phyloP scores from a whole-genome alignment of 2,113 vertebrate species.

The Eonycteris spelaea region DNA sequence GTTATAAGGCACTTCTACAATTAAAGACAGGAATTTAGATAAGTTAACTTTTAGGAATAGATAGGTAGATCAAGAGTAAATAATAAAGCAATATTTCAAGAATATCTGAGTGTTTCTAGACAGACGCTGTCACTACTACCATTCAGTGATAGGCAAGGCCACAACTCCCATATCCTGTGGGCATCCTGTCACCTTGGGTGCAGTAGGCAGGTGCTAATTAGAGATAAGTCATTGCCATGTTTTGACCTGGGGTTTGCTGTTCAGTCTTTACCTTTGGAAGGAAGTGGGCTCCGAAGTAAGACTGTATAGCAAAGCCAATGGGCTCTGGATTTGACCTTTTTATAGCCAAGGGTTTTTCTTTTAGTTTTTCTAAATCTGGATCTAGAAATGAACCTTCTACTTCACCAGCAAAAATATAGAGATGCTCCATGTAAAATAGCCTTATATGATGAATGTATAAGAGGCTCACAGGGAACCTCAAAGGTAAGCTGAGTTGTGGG shows the following conservation, averaged over 20 bases:
- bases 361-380: background rate
- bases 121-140: background rate
- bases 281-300: background rate
- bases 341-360: background rate
- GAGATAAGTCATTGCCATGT: background rate
- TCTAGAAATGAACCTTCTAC: background rate
- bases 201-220: background rate
- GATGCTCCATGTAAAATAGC: background rate
- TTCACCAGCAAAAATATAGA: background rate
- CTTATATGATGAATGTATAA: background rate
- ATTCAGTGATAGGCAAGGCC: background rate
- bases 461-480: background rate
- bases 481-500: background rate
- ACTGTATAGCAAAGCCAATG: background rate
- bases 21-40: background rate
- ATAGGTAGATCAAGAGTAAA: background rate
- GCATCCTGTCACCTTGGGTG: background rate
- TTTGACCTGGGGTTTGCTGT: background rate
- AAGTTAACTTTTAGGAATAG: background rate
- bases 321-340: background rate
- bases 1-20: background rate
- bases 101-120: background rate
- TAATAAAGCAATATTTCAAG: background rate
- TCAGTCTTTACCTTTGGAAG: background rate
- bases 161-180: rapidly evolving